A percentile compares a stretch with the other conserved stretches of the same genome.
Conservation (phyloP, 2,888 invertebrate genomes). For the Fragum fragum region DNA sequence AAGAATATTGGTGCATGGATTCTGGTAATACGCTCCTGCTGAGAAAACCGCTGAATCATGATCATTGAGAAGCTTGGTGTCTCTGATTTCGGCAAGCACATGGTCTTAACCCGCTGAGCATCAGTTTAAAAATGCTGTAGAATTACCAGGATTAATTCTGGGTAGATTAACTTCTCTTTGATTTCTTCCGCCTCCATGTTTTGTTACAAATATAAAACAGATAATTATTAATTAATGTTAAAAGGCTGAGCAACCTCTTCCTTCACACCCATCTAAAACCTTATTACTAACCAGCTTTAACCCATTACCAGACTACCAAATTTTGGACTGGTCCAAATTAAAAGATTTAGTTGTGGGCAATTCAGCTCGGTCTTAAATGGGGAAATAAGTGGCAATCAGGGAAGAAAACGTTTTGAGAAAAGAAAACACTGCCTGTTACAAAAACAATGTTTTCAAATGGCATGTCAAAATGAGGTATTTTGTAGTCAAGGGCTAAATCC, state of each 20-base stretch:
- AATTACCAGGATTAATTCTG: slow-evolving; percentile 25
- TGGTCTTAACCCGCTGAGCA: slow-evolving; percentile 26
- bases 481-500: no score
- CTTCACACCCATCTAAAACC: neutral
- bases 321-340: no score
- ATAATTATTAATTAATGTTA: slow-evolving; percentile 25
- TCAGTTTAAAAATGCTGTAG: neutral
- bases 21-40: slow-evolving; percentile 46
- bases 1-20: slow-evolving; percentile 14
- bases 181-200: slow-evolving; percentile 1
- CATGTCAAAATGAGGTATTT: no score
- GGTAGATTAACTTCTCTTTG: slow-evolving; percentile 19
- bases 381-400: no score
- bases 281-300: no score
- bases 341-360: no score
- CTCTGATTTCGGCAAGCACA: slow-evolving; percentile 19
- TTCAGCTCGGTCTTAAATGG: no score
- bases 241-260: neutral
- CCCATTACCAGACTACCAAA: no score
- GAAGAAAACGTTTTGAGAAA: no score
- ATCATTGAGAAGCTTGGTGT: slow-evolving; percentile 40
- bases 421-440: no score
- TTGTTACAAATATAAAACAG: slow-evolving; percentile 19
- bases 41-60: slow-evolving; percentile 41
- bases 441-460: no score